Conservation (phyloP, 1,140 invertebrate genomes). For the Drosophila kurseongensis region DNA sequence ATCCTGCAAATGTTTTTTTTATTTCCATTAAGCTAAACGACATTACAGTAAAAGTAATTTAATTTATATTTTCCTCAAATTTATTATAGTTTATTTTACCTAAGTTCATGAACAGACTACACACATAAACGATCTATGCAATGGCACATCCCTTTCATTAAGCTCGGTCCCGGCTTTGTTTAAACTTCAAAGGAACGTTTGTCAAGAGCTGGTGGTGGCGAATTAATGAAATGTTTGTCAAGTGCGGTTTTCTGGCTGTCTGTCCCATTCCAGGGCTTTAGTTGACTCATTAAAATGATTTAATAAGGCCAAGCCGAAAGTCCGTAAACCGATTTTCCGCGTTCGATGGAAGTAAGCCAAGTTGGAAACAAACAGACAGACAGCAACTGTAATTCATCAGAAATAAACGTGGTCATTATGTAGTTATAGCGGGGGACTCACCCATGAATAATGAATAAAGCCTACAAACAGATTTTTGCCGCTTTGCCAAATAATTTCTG, state of each 20-base stretch:
- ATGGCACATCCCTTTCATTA: conserved; percentile 37
- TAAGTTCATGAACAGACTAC: conserved; percentile 1
- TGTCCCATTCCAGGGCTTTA: conserved; percentile 34
- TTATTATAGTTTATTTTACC: too few relatives aligned
- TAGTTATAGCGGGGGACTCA: conserved; percentile 15
- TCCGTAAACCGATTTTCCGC: conserved; percentile 35
- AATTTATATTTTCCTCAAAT: too few relatives aligned
- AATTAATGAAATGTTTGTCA: conserved; percentile 69
- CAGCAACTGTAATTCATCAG: conserved; percentile 49
- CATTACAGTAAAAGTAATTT: neutral
- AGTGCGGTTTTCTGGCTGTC: conserved; percentile 50
- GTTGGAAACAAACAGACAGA: conserved; percentile 27
- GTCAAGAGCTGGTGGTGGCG: conserved; percentile 37
- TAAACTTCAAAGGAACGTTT: conserved; percentile 43
- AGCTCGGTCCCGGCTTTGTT: conserved; percentile 31
- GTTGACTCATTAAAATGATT: conserved; percentile 81
- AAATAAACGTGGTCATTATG: conserved; percentile 61
- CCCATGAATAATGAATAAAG: conserved; percentile 69
- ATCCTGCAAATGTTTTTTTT: too few relatives aligned
- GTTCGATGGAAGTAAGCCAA: conserved; percentile 4
- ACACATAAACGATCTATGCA: conserved; percentile 47
- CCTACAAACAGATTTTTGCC: conserved; percentile 63
- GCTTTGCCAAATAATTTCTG: conserved; percentile 53
- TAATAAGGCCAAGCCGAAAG: conserved; percentile 53
- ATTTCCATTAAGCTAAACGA: neutral